Base-by-base conservation (phyloP, 1,140 invertebrate species). In the Ericerus pela region DNA sequence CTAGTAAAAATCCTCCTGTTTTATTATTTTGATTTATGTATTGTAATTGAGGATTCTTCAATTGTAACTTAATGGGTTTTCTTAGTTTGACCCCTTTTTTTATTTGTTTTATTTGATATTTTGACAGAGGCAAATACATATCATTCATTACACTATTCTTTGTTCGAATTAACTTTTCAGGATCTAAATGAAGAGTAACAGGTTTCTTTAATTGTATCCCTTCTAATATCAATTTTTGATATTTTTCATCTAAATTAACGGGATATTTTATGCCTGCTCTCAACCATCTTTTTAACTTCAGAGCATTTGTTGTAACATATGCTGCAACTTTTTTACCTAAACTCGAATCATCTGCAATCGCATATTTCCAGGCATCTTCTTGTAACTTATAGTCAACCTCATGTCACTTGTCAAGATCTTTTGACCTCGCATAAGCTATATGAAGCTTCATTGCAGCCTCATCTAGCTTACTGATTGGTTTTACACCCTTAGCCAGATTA, bases 401-500 rank as follows among this genome's bases (percentile, higher is more conserved):
- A n/a, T n/a, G n/a, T n/a, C n/a, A n/a, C n/a, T n/a, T n/a, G n/a
- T n/a, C n/a, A n/a, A n/a, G n/a, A 69, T 64, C 62, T 38, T 64
- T 65, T 53, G 60, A 61, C 57, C 70, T 58, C 0, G 61, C 61
- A 62, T 73, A 73, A 6, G 63, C 62, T 51, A 74, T 71, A 64
- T 73, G 68, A 58, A 73, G 73, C 18, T 66, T 47, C 60, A 67
- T 70, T 54, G 70, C 72, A 12, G 67, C 62, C 51, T 61, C 30
- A 61, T 74, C 71, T 26, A 74, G 62, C 28, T 51, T 57, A 64
- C 73, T 74, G 18, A 73, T 65, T 28, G 68, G 66, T 30, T 33
- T 29, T 60, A 68, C 62, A 24, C 51, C 57, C 28, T 26, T 12
- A n/a, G n/a, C n/a, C n/a, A n/a, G n/a, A n/a, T n/a, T n/a, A n/a